phyloP scores from a whole-genome alignment of 2,113 vertebrate species.

The Xyliphius kryptos region DNA sequence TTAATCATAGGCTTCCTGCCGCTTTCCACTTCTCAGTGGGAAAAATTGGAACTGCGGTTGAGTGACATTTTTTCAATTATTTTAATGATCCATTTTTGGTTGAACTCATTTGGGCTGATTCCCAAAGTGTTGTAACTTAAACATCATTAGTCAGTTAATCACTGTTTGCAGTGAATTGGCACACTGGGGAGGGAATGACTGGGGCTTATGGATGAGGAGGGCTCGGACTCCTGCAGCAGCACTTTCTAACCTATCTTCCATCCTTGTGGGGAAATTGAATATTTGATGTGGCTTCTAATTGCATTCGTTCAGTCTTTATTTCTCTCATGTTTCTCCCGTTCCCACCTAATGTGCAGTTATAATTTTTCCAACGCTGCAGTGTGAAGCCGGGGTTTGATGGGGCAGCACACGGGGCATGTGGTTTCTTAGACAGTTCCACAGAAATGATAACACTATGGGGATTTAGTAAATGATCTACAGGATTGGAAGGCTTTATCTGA shows the following conservation, averaged over 20 bases:
- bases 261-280: constrained; percentile 44
- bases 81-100: neutral
- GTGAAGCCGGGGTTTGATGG: constrained; percentile 15
- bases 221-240: constrained; percentile 20
- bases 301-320: constrained; percentile 41
- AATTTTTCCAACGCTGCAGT: constrained; percentile 10
- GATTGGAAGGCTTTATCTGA: constrained; percentile 7
- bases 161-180: constrained; percentile 63
- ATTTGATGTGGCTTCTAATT: constrained; percentile 62
- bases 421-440: constrained; percentile 12
- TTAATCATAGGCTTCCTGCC: constrained; percentile 10
- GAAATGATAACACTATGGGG: constrained; percentile 18
- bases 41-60: neutral
- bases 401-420: constrained; percentile 1
- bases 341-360: constrained; percentile 3
- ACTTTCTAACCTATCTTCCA: constrained; percentile 4
- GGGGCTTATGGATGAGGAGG: constrained; percentile 45
- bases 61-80: neutral
- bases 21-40: neutral
- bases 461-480: constrained; percentile 18
- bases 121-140: neutral
- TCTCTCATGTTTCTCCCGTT: constrained; percentile 15
- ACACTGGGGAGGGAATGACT: constrained; percentile 50
- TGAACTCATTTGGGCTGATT: neutral
- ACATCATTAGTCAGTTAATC: constrained; percentile 52